Conservation (phyloP, 64 coral and sea anemone genomes). For the Trachythela sp. region DNA sequence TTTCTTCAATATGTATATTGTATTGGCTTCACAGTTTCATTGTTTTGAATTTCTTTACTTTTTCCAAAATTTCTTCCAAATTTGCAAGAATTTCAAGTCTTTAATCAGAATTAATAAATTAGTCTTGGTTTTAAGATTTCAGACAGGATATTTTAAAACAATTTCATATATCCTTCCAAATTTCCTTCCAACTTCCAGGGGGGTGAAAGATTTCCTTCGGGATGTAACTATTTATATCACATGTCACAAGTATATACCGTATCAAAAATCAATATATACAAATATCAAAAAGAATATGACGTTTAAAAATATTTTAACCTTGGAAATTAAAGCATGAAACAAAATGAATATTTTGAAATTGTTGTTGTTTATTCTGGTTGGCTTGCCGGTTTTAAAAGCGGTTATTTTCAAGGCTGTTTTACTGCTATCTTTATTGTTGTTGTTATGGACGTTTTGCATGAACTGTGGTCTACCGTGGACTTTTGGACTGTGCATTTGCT, state of each 20-base stretch:
- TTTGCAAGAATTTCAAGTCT: too few species aligned
- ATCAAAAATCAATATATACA: too few species aligned
- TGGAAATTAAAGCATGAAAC: background rate
- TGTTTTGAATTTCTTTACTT: too few species aligned
- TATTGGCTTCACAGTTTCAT: too few species aligned
- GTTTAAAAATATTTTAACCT: background rate
- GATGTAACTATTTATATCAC: too few species aligned
- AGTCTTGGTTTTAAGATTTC: background rate
- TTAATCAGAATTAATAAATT: too few species aligned
- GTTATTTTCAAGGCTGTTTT: background rate
- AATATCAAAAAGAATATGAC: background rate
- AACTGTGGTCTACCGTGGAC: background rate
- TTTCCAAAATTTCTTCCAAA: too few species aligned
- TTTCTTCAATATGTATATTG: too few species aligned
- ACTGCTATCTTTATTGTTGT: background rate
- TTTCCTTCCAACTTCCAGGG: background rate
- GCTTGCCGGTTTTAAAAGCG: background rate
- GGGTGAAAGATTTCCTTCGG: too few species aligned
- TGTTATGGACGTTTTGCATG: background rate
- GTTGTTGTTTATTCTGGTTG: background rate
- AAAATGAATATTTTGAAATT: constrained; percentile 16
- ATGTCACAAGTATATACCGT: too few species aligned
- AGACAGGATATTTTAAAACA: too few species aligned
- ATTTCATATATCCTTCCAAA: too few species aligned
- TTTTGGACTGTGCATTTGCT: background rate